Conservation (phyloP, 2,797 vertebrate species). For the Gymnothorax javanicus region DNA sequence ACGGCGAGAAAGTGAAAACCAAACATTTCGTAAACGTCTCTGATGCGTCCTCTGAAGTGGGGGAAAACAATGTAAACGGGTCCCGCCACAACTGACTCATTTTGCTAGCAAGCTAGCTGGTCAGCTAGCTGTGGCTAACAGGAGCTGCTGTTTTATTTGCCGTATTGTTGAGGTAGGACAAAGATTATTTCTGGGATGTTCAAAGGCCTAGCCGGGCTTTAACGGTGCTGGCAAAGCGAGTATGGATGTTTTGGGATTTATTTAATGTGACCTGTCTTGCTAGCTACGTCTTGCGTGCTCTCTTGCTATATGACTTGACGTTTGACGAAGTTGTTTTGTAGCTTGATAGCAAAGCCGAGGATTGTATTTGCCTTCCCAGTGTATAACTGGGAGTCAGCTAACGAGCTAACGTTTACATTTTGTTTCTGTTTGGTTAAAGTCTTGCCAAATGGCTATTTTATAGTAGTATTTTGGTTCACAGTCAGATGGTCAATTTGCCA, state of each 20-base stretch:
- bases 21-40: background rate
- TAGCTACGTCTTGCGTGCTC: background rate
- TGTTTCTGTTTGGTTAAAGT: background rate
- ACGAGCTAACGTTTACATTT: background rate
- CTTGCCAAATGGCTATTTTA: background rate
- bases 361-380: background rate
- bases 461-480: constrained; percentile 29
- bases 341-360: constrained; percentile 2
- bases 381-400: background rate
- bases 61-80: constrained; percentile 10
- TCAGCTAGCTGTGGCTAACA: constrained; percentile 19
- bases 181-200: constrained; percentile 53
- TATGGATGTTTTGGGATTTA: background rate
- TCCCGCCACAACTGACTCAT: constrained; percentile 20
- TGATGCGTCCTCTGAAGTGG: background rate
- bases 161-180: constrained; percentile 58
- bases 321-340: constrained; percentile 23
- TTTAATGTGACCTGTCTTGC: background rate
- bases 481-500: constrained; percentile 5
- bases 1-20: background rate
- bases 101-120: constrained; percentile 26
- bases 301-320: constrained; percentile 19
- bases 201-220: constrained; percentile 53
- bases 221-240: background rate
- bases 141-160: constrained; percentile 36